phyloP scores from a whole-genome alignment of 2,888 invertebrate species.

The Hecatera dysodea region DNA sequence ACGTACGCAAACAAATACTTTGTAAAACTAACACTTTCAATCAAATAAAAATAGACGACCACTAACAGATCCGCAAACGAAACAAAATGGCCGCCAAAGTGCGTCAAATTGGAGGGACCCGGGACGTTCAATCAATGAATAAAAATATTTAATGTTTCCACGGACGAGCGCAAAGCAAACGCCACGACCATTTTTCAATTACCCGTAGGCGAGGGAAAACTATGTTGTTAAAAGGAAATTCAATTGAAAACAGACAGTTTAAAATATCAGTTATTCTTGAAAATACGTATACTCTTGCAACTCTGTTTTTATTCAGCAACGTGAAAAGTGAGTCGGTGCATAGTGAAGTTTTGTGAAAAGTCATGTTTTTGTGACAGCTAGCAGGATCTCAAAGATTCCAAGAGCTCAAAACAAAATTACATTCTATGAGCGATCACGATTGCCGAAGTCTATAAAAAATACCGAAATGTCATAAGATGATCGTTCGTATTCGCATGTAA shows the following conservation, averaged over 20 bases:
- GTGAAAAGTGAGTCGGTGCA: no score
- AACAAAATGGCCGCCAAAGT: conserved; percentile 46
- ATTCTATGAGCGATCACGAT: no score
- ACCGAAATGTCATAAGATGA: no score
- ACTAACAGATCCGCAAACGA: conserved; percentile 19
- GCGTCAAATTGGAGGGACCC: conserved; percentile 28
- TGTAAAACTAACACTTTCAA: conserved; percentile 5
- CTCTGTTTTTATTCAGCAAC: no score
- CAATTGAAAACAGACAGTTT: neutral
- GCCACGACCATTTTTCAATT: conserved; percentile 36
- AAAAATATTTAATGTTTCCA: conserved; percentile 39
- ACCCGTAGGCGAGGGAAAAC: conserved; percentile 1
- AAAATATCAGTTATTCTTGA: neutral
- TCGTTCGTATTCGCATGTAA: no score
- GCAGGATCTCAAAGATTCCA: no score
- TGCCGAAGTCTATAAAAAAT: no score
- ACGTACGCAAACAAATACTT: neutral
- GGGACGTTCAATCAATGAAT: conserved; percentile 27
- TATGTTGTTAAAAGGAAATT: conserved; percentile 18
- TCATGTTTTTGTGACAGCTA: no score
- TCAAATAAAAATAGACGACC: conserved; percentile 12
- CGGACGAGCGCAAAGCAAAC: conserved; percentile 26
- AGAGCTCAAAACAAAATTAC: no score
- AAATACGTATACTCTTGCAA: no score
- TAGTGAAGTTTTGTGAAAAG: no score